Base-by-base conservation (phyloP, 1,140 invertebrate genomes). In the Bombus huntii region DNA sequence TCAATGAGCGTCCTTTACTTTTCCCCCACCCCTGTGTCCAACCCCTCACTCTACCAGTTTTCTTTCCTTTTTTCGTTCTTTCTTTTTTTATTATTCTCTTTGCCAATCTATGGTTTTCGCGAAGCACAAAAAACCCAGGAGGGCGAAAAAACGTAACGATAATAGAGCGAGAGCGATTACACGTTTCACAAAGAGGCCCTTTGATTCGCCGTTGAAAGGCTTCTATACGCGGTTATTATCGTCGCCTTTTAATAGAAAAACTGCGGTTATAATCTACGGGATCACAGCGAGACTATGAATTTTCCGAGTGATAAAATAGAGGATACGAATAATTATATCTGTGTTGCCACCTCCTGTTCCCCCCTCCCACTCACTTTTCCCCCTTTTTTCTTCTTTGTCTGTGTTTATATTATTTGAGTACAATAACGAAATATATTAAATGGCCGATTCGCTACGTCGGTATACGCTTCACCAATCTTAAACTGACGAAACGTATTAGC, bases 251-350 rank as follows among this genome's bases (percentile, higher is more conserved):
- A 85, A 87, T 89, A 89, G 75, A 82, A 90, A 90, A 90, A 85
- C 80, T 86, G 89, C 87, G 76, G 83, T 90, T 89, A 92, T 85
- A 80, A 89, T 91, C 89, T 92, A 92, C 89, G 84, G 89, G 92
- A 92, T 92, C 92, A 92, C 92, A 92, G 90, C 76, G 84, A 91
- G 87, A 89, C 88, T 91, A 92, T 86, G 85, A 90, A 89, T 89
- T 89, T 89, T 91, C 77, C 83, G 86, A 81, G 86, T 89, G 89
- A 90, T 83, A 90, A 92, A 92, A 89, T 88, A 89, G 78, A 73
- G 34, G 62, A 80, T 85, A 85, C 83, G 83, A 80, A 39, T 74
- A 88, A 76, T 88, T 87, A 83, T 85, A 83, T 87, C 73, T 85
- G 77, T 66, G 59, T 78, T 76, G 34, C 65, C 25, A 71, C 75